A percentile compares a stretch with the other conserved stretches of the same genome.
Evolutionary conservation across 2,113 vertebrate genomes (phyloP).

Genomic region (Microcebus lehilahytsara): DNA sequence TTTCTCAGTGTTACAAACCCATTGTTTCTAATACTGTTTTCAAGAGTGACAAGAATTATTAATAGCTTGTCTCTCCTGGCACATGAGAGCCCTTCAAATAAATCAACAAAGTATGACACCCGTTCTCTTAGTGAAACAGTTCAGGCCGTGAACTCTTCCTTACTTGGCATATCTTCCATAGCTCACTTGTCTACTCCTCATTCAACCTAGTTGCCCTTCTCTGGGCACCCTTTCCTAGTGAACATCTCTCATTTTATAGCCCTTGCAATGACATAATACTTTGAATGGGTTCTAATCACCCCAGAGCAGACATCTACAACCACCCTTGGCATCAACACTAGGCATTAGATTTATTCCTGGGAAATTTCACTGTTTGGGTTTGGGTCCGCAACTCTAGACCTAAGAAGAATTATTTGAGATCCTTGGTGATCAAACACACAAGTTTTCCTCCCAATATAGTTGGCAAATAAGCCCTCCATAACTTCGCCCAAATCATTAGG

Average conservation of each 20-base stretch:
- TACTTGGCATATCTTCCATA: background rate
- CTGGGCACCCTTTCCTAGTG: background rate
- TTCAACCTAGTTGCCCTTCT: background rate
- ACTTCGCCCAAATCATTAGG: background rate
- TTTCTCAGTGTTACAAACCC: background rate
- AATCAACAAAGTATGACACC: background rate
- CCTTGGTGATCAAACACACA: background rate
- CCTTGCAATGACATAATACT: background rate
- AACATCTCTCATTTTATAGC: background rate
- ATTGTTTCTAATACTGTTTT: conserved; percentile 24
- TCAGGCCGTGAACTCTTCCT: background rate
- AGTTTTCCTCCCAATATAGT: background rate
- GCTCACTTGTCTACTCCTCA: background rate
- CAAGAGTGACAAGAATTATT: background rate
- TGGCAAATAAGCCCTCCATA: background rate
- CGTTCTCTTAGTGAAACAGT: background rate
- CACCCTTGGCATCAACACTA: background rate
- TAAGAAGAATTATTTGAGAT: background rate
- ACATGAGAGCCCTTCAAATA: background rate
- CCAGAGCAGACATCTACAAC: background rate
- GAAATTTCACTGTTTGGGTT: background rate
- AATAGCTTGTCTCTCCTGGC: background rate
- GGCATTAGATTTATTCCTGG: background rate
- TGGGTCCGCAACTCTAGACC: background rate
- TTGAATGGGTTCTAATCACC: background rate